Conservation (phyloP, 1,140 invertebrate species). For the Zaprionus kolodkinae region DNA sequence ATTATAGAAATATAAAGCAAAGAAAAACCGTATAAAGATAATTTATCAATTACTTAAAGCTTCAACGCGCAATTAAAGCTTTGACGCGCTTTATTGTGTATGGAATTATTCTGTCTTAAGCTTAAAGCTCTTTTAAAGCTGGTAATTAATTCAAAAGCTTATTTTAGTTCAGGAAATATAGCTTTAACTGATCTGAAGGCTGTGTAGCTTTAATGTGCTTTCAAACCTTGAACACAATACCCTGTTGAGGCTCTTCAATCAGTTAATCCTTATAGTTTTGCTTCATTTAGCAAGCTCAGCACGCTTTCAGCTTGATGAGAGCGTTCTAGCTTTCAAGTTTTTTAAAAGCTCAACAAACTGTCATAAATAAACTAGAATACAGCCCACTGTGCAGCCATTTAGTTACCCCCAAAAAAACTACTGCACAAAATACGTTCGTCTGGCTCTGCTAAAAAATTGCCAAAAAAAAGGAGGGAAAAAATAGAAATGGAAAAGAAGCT, state of each 20-base stretch:
- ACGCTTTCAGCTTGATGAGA: background rate
- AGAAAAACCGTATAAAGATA: too few species aligned
- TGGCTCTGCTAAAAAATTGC: constrained; percentile 29
- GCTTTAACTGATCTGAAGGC: background rate
- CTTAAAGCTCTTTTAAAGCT: too few species aligned
- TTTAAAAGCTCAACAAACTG: background rate
- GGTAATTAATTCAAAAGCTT: too few species aligned
- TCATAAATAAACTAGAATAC: background rate
- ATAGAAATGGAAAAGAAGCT: constrained; percentile 25
- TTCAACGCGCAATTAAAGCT: too few species aligned
- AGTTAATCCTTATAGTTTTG: too few species aligned
- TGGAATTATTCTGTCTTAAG: too few species aligned
- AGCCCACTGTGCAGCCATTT: constrained; percentile 24
- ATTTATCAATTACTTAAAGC: too few species aligned
- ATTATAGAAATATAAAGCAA: too few species aligned
- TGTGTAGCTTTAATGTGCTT: background rate
- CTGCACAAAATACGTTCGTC: background rate
- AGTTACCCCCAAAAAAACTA: background rate
- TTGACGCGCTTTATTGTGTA: too few species aligned
- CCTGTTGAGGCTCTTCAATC: background rate
- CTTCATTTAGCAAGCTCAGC: background rate
- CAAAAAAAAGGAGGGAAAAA: background rate
- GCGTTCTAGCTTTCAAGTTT: background rate
- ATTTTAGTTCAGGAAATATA: too few species aligned
- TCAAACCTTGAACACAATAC: background rate